phyloP scores from a whole-genome alignment of 2,113 vertebrate genomes.

The Antechinus flavipes region DNA sequence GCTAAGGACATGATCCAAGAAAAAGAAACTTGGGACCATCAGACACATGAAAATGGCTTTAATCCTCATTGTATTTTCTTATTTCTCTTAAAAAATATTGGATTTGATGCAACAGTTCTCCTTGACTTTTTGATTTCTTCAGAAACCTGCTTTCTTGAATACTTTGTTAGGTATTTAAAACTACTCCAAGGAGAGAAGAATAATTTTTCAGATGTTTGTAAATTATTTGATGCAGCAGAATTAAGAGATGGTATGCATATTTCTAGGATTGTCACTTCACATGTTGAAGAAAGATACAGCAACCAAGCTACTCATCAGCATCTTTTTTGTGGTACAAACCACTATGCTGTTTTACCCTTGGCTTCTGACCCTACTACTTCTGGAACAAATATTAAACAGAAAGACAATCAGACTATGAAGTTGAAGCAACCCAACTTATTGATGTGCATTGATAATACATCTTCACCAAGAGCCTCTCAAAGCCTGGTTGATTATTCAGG shows the following conservation, averaged over 20 bases:
- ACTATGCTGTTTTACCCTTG: rapidly evolving
- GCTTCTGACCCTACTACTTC: background rate
- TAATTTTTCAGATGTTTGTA: conserved; percentile 84
- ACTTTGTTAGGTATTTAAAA: conserved; percentile 94
- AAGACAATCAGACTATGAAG: background rate
- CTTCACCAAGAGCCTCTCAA: conserved; percentile 61
- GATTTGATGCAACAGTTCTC: conserved; percentile 92
- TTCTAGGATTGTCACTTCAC: background rate
- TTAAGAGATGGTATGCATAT: background rate
- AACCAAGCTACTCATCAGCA: background rate
- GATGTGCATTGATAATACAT: background rate
- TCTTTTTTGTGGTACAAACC: background rate
- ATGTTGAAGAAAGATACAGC: background rate
- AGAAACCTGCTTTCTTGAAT: conserved; percentile 97
- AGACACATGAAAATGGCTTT: conserved; percentile 82
- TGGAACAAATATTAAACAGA: conserved; percentile 4
- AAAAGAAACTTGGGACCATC: conserved; percentile 62
- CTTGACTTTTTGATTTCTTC: conserved; percentile 96
- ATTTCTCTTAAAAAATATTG: conserved; percentile 88
- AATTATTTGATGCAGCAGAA: conserved; percentile 59
- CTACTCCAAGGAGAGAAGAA: conserved; percentile 88
- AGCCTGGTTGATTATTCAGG: conserved; percentile 90
- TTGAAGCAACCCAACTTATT: background rate
- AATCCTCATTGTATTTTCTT: conserved; percentile 96
- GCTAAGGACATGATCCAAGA: conserved; percentile 30